phyloP scores from a whole-genome alignment of 2,797 vertebrate genomes.

The Huso huso region DNA sequence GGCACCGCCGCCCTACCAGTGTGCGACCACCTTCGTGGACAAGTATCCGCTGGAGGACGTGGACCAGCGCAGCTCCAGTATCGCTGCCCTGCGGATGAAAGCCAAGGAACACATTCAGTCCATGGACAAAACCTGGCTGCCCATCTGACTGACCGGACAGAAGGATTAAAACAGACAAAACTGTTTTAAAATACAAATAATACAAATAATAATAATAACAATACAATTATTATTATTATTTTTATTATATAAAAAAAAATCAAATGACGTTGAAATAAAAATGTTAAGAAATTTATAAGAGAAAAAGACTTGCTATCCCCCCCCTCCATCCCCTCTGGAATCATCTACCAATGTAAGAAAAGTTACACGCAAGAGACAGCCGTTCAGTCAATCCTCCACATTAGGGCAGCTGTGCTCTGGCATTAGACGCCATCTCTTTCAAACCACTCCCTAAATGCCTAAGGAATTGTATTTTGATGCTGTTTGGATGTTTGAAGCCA shows the following conservation, averaged over 20 bases:
- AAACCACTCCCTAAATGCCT: too few species aligned
- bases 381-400: too few species aligned
- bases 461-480: too few species aligned
- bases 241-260: not conserved
- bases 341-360: too few species aligned
- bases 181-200: not conserved
- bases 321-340: too few species aligned
- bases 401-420: too few species aligned
- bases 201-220: not conserved
- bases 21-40: constrained; percentile 65
- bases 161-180: not conserved
- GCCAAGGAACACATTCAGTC: constrained; percentile 88
- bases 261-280: not conserved
- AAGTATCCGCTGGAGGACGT: constrained; percentile 81
- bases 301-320: not conserved
- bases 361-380: too few species aligned
- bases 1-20: constrained; percentile 76
- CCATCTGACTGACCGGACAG: constrained; percentile 43
- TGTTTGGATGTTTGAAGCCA: too few species aligned
- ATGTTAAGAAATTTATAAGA: not conserved
- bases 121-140: constrained; percentile 88
- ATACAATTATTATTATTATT: not conserved
- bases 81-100: constrained; percentile 79
- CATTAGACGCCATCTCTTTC: too few species aligned
- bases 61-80: constrained; percentile 82